These are phyloP conservation scores for Calidris pygmaea DNA, from an alignment of 2,113 vertebrate genomes.

Conservation along the genomic window DNA sequence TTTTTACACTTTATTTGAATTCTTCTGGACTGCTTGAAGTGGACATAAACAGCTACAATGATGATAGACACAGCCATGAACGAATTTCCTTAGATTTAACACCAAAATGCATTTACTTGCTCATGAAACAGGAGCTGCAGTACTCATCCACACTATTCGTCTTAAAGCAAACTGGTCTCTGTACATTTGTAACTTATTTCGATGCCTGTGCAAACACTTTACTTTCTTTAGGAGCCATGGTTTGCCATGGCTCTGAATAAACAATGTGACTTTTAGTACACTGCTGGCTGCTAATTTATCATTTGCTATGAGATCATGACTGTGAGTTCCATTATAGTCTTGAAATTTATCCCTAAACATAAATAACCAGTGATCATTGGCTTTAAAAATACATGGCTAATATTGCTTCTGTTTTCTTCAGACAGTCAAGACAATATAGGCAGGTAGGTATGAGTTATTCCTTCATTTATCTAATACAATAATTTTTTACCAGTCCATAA, in stretches of 20 bases:
- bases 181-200: background rate
- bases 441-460: background rate
- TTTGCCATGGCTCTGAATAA: background rate
- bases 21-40: background rate
- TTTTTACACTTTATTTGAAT: background rate
- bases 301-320: background rate
- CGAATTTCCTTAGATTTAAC: background rate
- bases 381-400: background rate
- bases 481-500: background rate
- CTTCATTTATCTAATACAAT: background rate
- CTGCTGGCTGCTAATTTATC: background rate
- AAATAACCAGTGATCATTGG: background rate
- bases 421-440: background rate
- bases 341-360: background rate
- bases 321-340: background rate
- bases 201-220: background rate
- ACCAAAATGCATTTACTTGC: background rate
- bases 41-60: background rate
- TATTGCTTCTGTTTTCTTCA: background rate
- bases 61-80: background rate
- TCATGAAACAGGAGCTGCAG: background rate
- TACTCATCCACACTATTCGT: background rate
- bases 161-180: background rate
- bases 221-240: background rate
- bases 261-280: background rate